A percentile compares a stretch with the other conserved stretches of the same genome.
Conservation (phyloP, 2,113 vertebrate genomes). For the Condylura cristata region DNA sequence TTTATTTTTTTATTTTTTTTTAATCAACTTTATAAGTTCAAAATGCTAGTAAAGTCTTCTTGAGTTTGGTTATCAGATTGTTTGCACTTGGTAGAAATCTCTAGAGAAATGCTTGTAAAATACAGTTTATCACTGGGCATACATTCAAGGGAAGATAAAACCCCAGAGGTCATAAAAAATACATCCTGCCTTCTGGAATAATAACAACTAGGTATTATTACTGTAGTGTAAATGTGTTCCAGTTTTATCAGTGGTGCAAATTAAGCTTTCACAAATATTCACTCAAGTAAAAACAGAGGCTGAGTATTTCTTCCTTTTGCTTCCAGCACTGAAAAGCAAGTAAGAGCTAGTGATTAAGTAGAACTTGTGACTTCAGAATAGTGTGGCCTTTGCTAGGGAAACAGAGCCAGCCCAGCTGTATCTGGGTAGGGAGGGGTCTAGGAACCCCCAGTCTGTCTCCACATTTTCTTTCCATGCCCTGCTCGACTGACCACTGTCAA, state of each 20-base stretch:
- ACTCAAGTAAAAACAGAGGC: not conserved
- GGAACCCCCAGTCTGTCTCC: not conserved
- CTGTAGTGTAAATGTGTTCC: not conserved
- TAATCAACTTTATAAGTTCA: not conserved
- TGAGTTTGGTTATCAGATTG: not conserved
- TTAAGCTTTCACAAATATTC: not conserved
- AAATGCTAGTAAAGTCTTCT: not conserved
- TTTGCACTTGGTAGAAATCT: not conserved
- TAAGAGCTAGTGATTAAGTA: not conserved
- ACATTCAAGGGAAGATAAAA: not conserved
- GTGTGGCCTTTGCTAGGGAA: not conserved
- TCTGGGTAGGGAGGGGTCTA: not conserved
- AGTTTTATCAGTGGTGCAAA: not conserved
- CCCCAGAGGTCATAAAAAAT: not conserved
- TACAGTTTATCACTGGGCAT: not conserved
- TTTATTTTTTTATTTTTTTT: too few species aligned
- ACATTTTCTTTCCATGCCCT: not conserved
- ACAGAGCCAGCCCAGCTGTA: not conserved
- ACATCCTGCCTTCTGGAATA: not conserved
- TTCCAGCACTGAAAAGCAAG: not conserved
- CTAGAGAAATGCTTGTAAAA: conserved; percentile 5
- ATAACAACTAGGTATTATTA: conserved; percentile 33
- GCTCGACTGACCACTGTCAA: not conserved
- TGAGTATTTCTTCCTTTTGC: not conserved
- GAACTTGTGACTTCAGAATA: not conserved